Evolutionary conservation across 2,113 vertebrate genomes (phyloP), one percentile per base, ranked within the genome.

Genomic region (Apaloderma vittatum): DNA sequence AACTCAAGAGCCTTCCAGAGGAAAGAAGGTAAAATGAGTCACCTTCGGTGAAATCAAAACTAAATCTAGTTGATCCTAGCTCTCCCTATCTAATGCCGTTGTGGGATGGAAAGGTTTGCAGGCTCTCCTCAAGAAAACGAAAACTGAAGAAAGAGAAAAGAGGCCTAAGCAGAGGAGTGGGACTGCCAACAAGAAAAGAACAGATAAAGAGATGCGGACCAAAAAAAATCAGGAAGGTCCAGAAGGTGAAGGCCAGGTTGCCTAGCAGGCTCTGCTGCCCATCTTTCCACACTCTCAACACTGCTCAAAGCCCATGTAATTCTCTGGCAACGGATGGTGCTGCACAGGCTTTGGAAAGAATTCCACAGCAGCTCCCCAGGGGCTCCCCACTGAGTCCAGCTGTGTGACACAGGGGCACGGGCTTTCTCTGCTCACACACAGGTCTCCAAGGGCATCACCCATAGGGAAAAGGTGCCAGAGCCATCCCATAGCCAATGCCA

Each of bases 131-230:
- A 24, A 48, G 48, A 43, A 6, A 30, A 29, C 13, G 55, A 9
- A 9, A 52, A 18, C 1, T 3, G 19, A 14, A 0, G 4, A 4
- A 71, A 62, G 2, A 30, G 12, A 3, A 4, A 71, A 62, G 2
- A 30, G 12, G 4, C 2, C 32, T 62, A 21, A 12, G 37, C 3
- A 29, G 37, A 45, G 6, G 14, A 27, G 11, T 18, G 12, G 4
- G 34, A 55, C 16, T 20, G 21, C 14, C 3, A 26, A 13, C 20
- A 15, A 12, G 43, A 8, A 32, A 67, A 12, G 43, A 75, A 32
- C n/a, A 71, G 14, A 52, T 26, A 30, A 43, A 11, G 26, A 9
- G 27, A 12, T 17, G 2, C 20, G 5, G 59, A 54, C 10, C 30
- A 23, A 3, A 36, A 32, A 55, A 55, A 26, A 15, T 8, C 37